phyloP scores from a whole-genome alignment of 2,113 vertebrate species.

The Empidonax traillii region DNA sequence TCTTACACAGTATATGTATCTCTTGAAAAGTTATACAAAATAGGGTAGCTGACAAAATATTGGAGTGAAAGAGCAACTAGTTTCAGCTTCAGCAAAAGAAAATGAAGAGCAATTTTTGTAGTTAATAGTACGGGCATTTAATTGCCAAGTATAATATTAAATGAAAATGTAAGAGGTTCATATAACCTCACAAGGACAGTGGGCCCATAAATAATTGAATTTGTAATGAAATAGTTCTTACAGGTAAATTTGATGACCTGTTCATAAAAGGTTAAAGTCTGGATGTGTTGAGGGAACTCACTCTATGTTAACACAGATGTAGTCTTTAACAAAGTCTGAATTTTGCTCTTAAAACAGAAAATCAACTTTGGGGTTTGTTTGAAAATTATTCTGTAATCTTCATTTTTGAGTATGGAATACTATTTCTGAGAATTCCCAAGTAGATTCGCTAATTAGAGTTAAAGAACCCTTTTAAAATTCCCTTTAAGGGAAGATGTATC shows the following conservation, averaged over 20 bases:
- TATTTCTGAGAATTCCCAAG: constrained; percentile 40
- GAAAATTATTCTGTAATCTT: constrained; percentile 1
- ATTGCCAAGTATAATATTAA: background rate
- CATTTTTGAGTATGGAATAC: background rate
- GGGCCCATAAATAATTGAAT: background rate
- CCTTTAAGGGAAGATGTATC: constrained; percentile 42
- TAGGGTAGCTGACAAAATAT: background rate
- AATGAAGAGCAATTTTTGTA: background rate
- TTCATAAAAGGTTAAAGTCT: background rate
- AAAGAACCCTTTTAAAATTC: constrained; percentile 57
- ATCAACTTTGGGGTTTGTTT: background rate
- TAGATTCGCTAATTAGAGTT: constrained; percentile 37
- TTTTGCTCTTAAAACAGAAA: background rate
- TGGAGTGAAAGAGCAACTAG: background rate
- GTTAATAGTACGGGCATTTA: background rate
- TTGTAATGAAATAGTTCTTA: background rate
- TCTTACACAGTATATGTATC: background rate
- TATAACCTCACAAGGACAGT: background rate
- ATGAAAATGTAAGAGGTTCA: background rate
- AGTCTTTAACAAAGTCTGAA: background rate
- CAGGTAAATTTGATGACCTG: background rate
- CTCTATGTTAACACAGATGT: background rate
- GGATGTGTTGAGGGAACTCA: background rate
- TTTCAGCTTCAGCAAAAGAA: background rate
- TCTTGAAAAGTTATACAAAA: background rate